Conservation (phyloP, 2,797 vertebrate species). For the Enteromius paludinosus region DNA sequence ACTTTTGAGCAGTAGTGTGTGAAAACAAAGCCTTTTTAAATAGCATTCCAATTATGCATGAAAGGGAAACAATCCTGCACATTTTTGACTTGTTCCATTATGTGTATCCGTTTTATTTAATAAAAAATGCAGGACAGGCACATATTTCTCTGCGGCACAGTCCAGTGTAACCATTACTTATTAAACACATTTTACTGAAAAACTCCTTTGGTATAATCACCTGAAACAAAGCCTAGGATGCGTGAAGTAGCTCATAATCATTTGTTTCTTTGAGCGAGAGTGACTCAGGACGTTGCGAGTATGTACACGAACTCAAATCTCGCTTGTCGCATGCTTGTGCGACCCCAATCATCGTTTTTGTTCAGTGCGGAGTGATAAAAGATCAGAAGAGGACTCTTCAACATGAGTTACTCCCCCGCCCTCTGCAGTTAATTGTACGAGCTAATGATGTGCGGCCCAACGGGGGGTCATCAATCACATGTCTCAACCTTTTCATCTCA, state of each 20-base stretch:
- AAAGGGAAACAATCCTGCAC: not conserved
- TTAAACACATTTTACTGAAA: conserved; percentile 23
- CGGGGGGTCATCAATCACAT: conserved; percentile 56
- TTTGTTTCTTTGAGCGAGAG: conserved; percentile 19
- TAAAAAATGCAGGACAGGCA: not conserved
- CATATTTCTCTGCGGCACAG: not conserved
- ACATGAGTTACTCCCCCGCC: conserved; percentile 35
- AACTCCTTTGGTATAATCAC: conserved; percentile 24
- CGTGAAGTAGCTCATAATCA: conserved; percentile 28
- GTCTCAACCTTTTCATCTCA: conserved; percentile 57
- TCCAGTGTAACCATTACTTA: conserved; percentile 11
- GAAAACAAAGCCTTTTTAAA: not conserved
- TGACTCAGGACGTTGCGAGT: conserved; percentile 12
- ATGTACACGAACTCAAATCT: conserved; percentile 23
- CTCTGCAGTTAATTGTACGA: conserved; percentile 46
- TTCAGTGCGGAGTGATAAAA: conserved; percentile 72
- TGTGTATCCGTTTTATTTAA: not conserved
- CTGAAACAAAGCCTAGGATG: conserved; percentile 30
- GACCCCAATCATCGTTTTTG: conserved; percentile 72
- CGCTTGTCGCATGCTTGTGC: conserved; percentile 72
- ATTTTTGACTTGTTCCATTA: not conserved
- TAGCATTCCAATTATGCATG: not conserved
- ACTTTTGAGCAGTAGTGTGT: not conserved
- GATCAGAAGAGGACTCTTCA: conserved; percentile 75
- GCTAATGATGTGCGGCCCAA: conserved; percentile 43